Evolutionary conservation across 2,113 vertebrate species (phyloP).

Genomic region (Phalacrocorax carbo): DNA sequence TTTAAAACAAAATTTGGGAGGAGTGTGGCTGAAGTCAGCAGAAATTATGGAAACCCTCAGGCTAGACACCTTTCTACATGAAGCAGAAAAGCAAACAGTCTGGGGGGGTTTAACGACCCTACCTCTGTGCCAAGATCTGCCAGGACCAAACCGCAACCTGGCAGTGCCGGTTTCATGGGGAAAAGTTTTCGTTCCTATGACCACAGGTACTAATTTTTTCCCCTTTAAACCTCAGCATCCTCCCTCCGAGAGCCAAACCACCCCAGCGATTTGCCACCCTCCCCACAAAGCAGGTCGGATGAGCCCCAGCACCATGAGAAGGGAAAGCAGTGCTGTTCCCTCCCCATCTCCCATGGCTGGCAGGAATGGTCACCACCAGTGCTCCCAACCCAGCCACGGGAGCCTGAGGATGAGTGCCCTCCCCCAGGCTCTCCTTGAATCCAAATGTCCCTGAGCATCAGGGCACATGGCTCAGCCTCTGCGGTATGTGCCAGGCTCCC

Average conservation of each 20-base stretch:
- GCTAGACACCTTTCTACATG: neutral
- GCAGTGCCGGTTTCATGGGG: neutral
- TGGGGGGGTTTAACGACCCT: neutral
- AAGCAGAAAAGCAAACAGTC: neutral
- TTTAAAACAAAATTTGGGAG: neutral
- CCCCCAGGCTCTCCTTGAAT: neutral
- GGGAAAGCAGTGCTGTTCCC: neutral
- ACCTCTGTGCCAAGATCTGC: neutral
- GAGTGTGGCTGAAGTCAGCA: neutral
- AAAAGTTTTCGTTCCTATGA: neutral
- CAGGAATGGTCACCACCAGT: neutral
- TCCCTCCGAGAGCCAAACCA: neutral
- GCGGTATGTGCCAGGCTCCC: rapidly evolving
- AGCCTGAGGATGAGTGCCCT: neutral
- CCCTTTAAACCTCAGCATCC: neutral
- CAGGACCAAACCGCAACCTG: neutral
- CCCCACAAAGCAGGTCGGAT: neutral
- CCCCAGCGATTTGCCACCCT: neutral
- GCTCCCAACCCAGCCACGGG: neutral
- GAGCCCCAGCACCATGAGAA: neutral
- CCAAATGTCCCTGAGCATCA: neutral
- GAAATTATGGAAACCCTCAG: neutral
- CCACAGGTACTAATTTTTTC: neutral
- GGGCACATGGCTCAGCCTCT: rapidly evolving
- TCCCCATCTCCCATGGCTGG: neutral